Evolutionary conservation across 1,140 invertebrate genomes (phyloP).

Genomic region (Sesamia nonagrioides): DNA sequence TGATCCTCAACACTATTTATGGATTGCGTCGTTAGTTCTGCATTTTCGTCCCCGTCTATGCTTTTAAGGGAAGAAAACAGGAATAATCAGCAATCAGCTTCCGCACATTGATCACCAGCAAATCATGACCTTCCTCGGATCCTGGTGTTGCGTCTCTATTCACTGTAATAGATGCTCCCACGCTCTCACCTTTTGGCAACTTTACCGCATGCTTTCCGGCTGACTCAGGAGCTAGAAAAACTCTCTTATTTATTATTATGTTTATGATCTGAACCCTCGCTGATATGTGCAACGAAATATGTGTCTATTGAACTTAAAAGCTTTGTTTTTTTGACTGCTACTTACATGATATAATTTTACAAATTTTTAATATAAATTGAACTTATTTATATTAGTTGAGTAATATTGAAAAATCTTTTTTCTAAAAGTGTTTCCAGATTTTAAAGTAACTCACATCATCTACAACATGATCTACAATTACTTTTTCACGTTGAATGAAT

Average conservation of each 20-base stretch:
- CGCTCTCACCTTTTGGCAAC: slow-evolving; percentile 50
- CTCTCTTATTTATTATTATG: slow-evolving; percentile 51
- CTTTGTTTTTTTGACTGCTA: background rate
- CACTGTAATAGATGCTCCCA: slow-evolving; percentile 37
- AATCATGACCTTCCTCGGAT: slow-evolving; percentile 18
- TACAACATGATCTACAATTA: too few relatives aligned
- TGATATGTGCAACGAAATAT: slow-evolving; percentile 26
- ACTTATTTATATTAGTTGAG: too few relatives aligned
- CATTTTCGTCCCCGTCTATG: background rate
- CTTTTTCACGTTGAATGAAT: too few relatives aligned
- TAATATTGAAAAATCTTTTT: too few relatives aligned
- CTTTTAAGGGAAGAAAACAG: background rate
- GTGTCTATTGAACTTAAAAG: slow-evolving; percentile 35
- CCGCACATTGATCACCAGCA: background rate
- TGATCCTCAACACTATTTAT: too few relatives aligned
- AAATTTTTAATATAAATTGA: too few relatives aligned
- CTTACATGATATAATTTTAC: too few relatives aligned
- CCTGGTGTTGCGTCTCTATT: slow-evolving; percentile 29
- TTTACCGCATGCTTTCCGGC: background rate
- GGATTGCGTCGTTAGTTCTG: too few relatives aligned
- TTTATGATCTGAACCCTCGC: slow-evolving; percentile 46
- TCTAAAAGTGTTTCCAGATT: too few relatives aligned
- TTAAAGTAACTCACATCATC: too few relatives aligned
- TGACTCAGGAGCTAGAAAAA: slow-evolving; percentile 50
- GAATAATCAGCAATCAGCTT: background rate